Evolutionary conservation across 2,113 vertebrate species (phyloP), one percentile per base, ranked within the genome.

Genomic region (Conger conger): DNA sequence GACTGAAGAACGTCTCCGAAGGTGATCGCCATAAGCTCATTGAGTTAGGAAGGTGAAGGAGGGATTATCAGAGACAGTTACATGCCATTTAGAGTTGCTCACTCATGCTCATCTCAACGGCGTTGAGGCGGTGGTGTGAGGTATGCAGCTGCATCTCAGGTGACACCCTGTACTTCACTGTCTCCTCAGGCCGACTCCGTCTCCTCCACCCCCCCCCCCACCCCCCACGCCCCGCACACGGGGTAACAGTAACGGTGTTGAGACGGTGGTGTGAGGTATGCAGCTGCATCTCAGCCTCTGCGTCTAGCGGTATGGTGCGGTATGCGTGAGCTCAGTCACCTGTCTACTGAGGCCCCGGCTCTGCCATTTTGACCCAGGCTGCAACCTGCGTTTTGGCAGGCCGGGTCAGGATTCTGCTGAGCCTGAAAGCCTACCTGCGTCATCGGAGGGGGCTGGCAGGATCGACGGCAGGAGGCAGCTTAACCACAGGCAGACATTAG

Each of bases 251-350:
- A 91, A 92, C 87, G 91, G 90, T 92, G 87, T 91, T 93, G 84
- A 88, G 86, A 86, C 2, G 53, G 53, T 88, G 90, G 91, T 93
- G 92, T 91, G 89, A 92, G 92, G 92, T 92, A 91, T 81, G 87
- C 87, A 87, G 36, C 76, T 18, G 57, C 86, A 73, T 87, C 84
- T 63, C 38, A 18, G 13, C 60, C 80, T 63, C 79, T 60, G 73
- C 85, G 81, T n/a, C 86, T 88, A 30, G 83, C 68, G 73, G 60
- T 87, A 86, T 78, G 87, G 84, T 88, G 85, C 82, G 27, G 27
- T 86, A 85, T 90, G 84, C 85, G 50, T 16, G n/a, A 35, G 73
- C 36, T 33, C 33, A 23, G 35, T 11, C 38, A n/a, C 30, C 78
- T 9, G 78, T 42, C 78, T 79, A 4, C 37, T 8, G n/a, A 20